These are phyloP conservation scores for Allolobophora icterica DNA, from an alignment of 2,888 invertebrate species.

Conservation along the genomic window DNA sequence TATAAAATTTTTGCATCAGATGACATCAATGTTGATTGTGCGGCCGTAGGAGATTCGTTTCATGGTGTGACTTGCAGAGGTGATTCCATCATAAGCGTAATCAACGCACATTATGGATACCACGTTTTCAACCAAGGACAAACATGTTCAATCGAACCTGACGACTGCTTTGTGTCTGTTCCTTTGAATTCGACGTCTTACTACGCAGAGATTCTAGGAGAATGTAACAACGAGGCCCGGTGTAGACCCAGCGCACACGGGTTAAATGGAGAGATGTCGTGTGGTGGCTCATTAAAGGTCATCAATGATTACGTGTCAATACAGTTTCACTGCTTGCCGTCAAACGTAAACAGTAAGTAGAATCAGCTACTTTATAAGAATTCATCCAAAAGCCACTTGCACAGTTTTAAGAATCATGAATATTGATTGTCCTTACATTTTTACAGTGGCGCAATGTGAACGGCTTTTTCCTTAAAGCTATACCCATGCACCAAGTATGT, in stretches of 20 bases:
- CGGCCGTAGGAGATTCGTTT: too few species aligned
- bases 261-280: not conserved
- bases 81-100: too few species aligned
- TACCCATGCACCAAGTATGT: too few species aligned
- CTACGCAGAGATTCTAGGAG: not conserved
- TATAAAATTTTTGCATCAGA: too few species aligned
- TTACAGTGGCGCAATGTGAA: too few species aligned
- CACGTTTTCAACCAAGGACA: not conserved
- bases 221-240: not conserved
- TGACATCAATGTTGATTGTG: too few species aligned
- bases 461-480: too few species aligned
- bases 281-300: not conserved
- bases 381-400: too few species aligned
- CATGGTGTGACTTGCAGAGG: too few species aligned
- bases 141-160: not conserved
- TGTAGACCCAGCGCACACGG: not conserved
- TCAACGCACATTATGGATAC: slow-evolving; percentile 2
- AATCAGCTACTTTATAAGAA: not conserved
- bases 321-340: not conserved
- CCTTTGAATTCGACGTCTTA: not conserved
- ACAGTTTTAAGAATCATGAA: too few species aligned
- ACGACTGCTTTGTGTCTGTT: not conserved
- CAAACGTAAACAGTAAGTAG: not conserved
- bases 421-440: too few species aligned
- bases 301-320: not conserved